Base-by-base conservation (phyloP, 2,888 invertebrate species). In the Synergus laeviventris region DNA sequence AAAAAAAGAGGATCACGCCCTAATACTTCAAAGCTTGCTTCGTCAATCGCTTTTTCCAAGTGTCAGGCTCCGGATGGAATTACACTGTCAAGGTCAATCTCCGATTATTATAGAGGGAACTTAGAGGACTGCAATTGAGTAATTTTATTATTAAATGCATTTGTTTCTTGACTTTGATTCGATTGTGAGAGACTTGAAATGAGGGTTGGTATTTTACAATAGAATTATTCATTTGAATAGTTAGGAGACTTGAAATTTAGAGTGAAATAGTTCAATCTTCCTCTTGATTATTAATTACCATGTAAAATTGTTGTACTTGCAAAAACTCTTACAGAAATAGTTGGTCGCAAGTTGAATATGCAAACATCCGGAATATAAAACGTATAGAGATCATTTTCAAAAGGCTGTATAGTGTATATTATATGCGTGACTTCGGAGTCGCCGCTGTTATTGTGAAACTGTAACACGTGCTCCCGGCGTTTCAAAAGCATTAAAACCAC, bases 401-500 rank as follows among this genome's bases (percentile, higher is more conserved):
- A 66, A 56, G 42, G 66, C 45, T 66, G 39, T 66, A 66, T n/a
- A n/a, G n/a, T n/a, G n/a, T n/a, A n/a, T n/a, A n/a, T n/a, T n/a
- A n/a, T 42, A 66, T 66, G 66, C 42, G 66, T 66, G 66, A 66
- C 66, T 66, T 42, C 21, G n/a, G 66, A 24, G 24, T 42, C 21
- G 66, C 45, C 45, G 21, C 66, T 42, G 45, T 42, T 66, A 78
- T 77, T 78, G 77, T 78, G 54, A 73, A 31, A 64, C 74, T 64
- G 31, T 31, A 31, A 76, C 80, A 75, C 75, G 78, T 76, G 78
- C 70, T 77, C 74, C 74, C 75, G 77, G 76, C 74, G 74, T 77
- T 74, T 49, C 49, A 70, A 74, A 78, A 76, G 76, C 78, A 79
- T 79, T 79, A 79, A 79, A 79, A 77, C 62, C 74, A 70, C 79